Conservation (phyloP, 1,140 invertebrate species). For the Muscidifurax raptorellus region DNA sequence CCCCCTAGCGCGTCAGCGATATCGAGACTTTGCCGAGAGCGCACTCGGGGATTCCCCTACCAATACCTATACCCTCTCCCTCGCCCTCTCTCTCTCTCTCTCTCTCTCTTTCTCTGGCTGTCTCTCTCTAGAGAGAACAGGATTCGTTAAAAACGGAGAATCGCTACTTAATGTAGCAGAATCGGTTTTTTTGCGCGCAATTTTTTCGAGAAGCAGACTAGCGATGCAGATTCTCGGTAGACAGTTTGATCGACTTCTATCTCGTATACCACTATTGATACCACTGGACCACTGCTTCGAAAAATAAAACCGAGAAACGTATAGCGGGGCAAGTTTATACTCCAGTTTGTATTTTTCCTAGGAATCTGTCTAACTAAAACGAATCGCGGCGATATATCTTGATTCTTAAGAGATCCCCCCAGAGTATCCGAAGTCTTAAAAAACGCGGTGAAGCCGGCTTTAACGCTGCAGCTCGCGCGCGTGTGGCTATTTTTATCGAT, state of each 20-base stretch:
- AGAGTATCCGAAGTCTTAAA: no score
- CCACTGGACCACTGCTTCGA: not conserved
- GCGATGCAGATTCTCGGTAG: not conserved
- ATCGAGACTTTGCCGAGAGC: not conserved
- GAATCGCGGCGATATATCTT: not conserved
- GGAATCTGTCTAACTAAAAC: not conserved
- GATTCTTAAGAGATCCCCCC: not conserved
- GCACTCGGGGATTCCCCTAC: not conserved
- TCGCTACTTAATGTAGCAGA: not conserved
- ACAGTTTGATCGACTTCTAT: not conserved
- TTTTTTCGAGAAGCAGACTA: not conserved
- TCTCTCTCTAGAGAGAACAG: not conserved
- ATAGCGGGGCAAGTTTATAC: not conserved
- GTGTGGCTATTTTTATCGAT: no score
- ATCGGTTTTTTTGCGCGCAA: no score
- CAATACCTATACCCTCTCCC: no score
- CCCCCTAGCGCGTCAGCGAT: conserved; percentile 1
- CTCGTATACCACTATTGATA: no score
- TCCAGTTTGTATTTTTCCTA: not conserved
- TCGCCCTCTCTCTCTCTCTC: no score
- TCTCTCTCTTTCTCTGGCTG: no score
- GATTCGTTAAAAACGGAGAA: not conserved
- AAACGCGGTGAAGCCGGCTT: no score
- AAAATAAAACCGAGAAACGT: not conserved
- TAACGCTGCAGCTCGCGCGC: no score